These are phyloP conservation scores for Romanogobio albipinnatus DNA, from an alignment of 2,113 vertebrate genomes.

Conservation along the genomic window DNA sequence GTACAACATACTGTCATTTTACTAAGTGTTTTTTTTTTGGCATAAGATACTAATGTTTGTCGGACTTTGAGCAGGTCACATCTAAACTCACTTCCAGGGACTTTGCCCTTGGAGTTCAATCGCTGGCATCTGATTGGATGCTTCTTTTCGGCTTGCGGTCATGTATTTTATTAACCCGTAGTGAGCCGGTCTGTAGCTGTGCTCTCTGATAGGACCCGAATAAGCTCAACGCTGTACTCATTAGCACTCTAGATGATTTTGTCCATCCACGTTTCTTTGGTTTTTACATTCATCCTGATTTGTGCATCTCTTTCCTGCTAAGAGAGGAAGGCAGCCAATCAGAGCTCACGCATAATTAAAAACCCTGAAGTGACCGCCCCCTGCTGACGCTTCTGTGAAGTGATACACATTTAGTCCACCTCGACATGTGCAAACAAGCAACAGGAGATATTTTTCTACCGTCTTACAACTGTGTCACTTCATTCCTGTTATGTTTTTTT, in stretches of 20 bases:
- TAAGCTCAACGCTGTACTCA: constrained; percentile 33
- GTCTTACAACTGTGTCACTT: constrained; percentile 74
- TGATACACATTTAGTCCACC: constrained; percentile 64
- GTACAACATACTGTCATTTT: constrained; percentile 62
- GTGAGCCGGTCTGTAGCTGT: constrained; percentile 16
- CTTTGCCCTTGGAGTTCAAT: constrained; percentile 25
- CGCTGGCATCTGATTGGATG: constrained; percentile 30
- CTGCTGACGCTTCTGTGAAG: constrained; percentile 81
- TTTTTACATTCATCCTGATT: not conserved
- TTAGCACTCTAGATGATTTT: constrained; percentile 35
- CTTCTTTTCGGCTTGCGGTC: constrained; percentile 27
- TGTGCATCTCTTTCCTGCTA: constrained; percentile 20
- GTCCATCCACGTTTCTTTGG: not conserved
- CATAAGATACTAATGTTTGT: constrained; percentile 25
- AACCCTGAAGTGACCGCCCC: constrained; percentile 67
- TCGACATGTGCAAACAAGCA: constrained; percentile 62
- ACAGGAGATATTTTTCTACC: constrained; percentile 77
- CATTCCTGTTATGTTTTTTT: constrained; percentile 64
- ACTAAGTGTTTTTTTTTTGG: constrained; percentile 12
- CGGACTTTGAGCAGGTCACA: constrained; percentile 23
- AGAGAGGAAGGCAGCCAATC: constrained; percentile 52
- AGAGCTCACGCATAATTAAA: constrained; percentile 51
- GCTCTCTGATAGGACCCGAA: constrained; percentile 49
- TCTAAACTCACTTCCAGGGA: constrained; percentile 21
- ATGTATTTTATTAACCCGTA: constrained; percentile 36